Conservation (phyloP, 2,888 invertebrate species). For the Andrena chrysosceles region DNA sequence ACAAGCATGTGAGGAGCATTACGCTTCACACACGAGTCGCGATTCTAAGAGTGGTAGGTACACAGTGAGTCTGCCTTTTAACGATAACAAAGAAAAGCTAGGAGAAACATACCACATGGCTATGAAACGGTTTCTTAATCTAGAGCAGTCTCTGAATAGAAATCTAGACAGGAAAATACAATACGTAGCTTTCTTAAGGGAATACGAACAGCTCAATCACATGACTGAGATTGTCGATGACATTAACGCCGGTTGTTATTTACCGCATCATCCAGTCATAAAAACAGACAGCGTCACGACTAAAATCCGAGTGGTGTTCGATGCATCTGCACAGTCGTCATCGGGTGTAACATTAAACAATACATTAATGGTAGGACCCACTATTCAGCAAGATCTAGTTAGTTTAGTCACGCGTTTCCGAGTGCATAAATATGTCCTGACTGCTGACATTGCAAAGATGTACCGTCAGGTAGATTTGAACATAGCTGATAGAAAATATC, state of each 20-base stretch:
- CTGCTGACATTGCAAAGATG: conserved; percentile 13
- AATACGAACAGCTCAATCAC: neutral
- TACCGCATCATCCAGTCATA: neutral
- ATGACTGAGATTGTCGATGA: neutral
- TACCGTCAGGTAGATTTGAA: neutral
- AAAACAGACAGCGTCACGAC: neutral
- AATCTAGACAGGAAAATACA: neutral
- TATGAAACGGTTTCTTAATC: neutral
- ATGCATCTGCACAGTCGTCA: neutral
- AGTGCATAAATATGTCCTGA: neutral
- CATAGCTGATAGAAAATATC: neutral
- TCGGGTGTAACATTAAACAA: neutral
- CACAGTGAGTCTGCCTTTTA: neutral
- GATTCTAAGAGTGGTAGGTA: neutral
- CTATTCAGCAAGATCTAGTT: neutral
- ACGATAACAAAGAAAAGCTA: neutral
- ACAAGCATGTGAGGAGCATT: conserved; percentile 1
- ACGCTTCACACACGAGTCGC: neutral
- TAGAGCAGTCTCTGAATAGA: neutral
- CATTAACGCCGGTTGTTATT: neutral
- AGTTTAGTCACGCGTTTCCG: neutral
- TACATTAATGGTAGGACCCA: neutral
- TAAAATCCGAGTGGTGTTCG: neutral
- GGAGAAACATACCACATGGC: neutral
- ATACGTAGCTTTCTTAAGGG: neutral